Percentiles rank a stretch among this genome's conserved stretches.
Conservation (phyloP, 2,113 vertebrate species). For the Tricholaema leucomelas region DNA sequence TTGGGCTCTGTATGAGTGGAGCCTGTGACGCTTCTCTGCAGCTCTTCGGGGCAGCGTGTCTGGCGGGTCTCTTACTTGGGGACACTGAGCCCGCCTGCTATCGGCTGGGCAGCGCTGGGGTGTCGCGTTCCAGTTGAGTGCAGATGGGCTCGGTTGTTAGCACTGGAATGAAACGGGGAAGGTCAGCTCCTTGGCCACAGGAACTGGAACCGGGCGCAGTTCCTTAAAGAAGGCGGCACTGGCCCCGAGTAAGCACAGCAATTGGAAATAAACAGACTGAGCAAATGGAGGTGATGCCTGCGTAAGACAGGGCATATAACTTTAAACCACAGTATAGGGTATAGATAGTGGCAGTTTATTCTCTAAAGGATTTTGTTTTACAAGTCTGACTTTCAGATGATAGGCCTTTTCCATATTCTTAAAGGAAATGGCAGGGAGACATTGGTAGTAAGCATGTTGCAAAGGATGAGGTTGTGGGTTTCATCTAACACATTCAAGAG, state of each 20-base stretch:
- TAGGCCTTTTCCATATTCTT: background rate
- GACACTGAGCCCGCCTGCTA: background rate
- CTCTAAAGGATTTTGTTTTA: background rate
- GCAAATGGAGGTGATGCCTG: accelerated
- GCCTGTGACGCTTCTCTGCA: background rate
- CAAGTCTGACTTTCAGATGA: background rate
- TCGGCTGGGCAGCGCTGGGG: background rate
- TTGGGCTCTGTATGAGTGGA: background rate
- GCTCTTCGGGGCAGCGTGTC: background rate
- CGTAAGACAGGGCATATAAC: accelerated
- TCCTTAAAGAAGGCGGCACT: accelerated
- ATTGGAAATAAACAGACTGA: accelerated
- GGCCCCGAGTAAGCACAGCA: background rate
- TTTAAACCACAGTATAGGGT: accelerated
- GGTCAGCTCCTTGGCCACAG: accelerated
- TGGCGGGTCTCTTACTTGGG: background rate
- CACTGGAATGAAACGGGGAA: accelerated
- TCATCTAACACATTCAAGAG: background rate
- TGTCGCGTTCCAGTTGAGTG: background rate
- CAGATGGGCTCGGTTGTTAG: accelerated
- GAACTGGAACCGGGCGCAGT: background rate
- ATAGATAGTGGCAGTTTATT: accelerated
- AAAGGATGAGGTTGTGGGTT: accelerated
- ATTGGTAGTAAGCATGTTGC: background rate
- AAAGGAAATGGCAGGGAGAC: background rate